phyloP scores from a whole-genome alignment of 2,888 invertebrate genomes.

The Crioceris asparagi region DNA sequence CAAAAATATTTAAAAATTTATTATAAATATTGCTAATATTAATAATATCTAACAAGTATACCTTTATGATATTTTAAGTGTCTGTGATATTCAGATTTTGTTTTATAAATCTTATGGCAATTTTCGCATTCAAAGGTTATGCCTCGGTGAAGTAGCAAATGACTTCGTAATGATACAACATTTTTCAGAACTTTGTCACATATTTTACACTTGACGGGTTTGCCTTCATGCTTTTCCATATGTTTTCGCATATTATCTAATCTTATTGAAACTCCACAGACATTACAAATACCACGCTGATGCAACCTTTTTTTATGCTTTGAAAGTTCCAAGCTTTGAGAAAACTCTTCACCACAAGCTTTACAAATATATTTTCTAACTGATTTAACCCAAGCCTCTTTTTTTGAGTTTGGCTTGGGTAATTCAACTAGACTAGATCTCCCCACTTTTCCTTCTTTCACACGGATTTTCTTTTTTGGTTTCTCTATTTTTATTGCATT shows the following conservation, averaged over 20 bases:
- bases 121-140: slow-evolving; percentile 26
- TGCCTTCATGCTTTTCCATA: slow-evolving; percentile 26
- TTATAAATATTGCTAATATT: no score
- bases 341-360: slow-evolving; percentile 23
- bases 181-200: slow-evolving; percentile 29
- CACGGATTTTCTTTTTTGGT: no score
- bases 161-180: slow-evolving; percentile 27
- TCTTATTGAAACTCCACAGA: slow-evolving; percentile 28
- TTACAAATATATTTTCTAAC: no score
- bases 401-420: neutral
- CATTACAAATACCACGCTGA: slow-evolving; percentile 27
- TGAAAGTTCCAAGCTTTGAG: slow-evolving; percentile 18
- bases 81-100: slow-evolving; percentile 26
- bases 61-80: slow-evolving; percentile 27
- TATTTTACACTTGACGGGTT: slow-evolving; percentile 24
- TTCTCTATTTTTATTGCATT: neutral
- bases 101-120: slow-evolving; percentile 27
- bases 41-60: no score
- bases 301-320: slow-evolving; percentile 25
- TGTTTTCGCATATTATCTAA: slow-evolving; percentile 27
- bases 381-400: no score
- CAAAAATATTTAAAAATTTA: no score
- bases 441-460: slow-evolving; percentile 1
- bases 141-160: slow-evolving; percentile 25
- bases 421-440: neutral